phyloP scores from a whole-genome alignment of 2,888 invertebrate genomes.

The Galerucella calmariensis region DNA sequence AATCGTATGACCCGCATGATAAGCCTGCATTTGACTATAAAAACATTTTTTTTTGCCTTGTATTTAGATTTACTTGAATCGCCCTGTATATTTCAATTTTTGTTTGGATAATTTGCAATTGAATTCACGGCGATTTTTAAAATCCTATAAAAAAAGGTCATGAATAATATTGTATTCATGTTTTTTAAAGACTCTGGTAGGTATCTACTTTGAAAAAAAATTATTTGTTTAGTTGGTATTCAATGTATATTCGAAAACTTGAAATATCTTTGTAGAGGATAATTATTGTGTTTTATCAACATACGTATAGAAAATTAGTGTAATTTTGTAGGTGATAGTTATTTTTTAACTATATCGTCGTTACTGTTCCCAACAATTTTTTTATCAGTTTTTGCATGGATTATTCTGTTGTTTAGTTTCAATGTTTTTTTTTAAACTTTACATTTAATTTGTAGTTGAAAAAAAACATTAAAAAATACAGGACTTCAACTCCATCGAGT shows the following conservation, averaged over 20 bases:
- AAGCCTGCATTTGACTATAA: too few relatives aligned
- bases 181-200: neutral
- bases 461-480: too few relatives aligned
- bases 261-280: slow-evolving; percentile 6
- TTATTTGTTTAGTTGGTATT: neutral
- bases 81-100: too few relatives aligned
- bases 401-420: neutral
- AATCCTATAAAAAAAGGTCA: too few relatives aligned
- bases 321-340: slow-evolving; percentile 15
- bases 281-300: slow-evolving; percentile 31
- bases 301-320: slow-evolving; percentile 25
- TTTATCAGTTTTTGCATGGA: neutral
- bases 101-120: too few relatives aligned
- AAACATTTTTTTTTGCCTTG: too few relatives aligned
- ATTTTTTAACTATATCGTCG: neutral
- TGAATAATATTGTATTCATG: too few relatives aligned
- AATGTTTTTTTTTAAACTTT: neutral
- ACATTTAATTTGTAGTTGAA: too few relatives aligned
- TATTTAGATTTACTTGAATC: too few relatives aligned
- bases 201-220: neutral
- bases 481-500: too few relatives aligned
- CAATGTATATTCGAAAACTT: slow-evolving; percentile 2
- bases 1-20: too few relatives aligned
- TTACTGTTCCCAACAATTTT: neutral
- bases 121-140: too few relatives aligned